phyloP scores from a whole-genome alignment of 2,888 invertebrate genomes.

The Caenorhabditis zanzibari region DNA sequence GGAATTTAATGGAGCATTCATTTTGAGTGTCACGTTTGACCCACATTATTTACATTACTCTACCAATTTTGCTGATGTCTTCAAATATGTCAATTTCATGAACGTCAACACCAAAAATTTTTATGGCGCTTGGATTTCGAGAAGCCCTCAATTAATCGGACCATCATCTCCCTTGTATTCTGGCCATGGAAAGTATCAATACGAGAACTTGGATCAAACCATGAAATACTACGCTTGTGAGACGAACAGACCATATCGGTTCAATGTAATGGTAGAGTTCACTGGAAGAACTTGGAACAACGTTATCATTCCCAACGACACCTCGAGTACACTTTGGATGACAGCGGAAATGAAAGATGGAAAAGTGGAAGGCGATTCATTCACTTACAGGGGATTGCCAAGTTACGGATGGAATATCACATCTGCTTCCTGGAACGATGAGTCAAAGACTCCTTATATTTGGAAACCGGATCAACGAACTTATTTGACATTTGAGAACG shows the following conservation, averaged over 20 bases:
- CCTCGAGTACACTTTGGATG: neutral
- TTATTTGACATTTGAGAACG: neutral
- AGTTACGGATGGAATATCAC: neutral
- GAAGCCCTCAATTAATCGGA: neutral
- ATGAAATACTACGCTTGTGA: neutral
- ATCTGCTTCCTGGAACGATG: neutral
- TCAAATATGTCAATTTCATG: neutral
- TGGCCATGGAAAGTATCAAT: neutral
- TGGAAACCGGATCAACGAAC: neutral
- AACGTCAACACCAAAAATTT: neutral
- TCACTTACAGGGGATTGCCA: neutral
- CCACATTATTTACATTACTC: slow-evolving; percentile 20
- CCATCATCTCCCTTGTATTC: too few species aligned
- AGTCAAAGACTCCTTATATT: neutral
- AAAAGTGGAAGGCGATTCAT: too few species aligned
- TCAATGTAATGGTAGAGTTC: neutral
- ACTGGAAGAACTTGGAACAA: neutral
- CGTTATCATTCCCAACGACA: neutral
- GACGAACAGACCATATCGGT: neutral
- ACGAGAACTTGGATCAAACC: neutral
- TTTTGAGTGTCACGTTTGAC: neutral
- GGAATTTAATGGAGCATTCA: neutral
- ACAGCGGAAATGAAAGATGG: neutral
- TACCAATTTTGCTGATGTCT: slow-evolving; percentile 30
- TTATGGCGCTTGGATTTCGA: too few species aligned